phyloP scores from a whole-genome alignment of 2,888 invertebrate genomes.

The Ligdia adustata region DNA sequence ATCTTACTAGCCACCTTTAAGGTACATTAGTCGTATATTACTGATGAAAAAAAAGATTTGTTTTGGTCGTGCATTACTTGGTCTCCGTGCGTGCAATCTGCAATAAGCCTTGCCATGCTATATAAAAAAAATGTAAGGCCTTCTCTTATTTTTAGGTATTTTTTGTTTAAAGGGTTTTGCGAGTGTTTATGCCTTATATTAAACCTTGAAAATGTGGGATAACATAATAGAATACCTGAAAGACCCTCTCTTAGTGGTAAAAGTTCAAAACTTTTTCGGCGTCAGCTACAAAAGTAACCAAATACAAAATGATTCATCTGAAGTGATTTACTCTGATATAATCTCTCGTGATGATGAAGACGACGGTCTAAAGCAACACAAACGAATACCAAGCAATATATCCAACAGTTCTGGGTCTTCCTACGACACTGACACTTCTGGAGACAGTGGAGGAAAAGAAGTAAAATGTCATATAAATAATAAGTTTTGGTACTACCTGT shows the following conservation, averaged over 20 bases:
- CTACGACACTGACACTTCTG: conserved; percentile 67
- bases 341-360: conserved; percentile 49
- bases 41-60: too few relatives aligned
- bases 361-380: conserved; percentile 59
- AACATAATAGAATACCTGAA: conserved; percentile 87
- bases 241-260: conserved; percentile 89
- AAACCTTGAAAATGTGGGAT: conserved; percentile 70
- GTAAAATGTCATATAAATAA: conserved; percentile 85
- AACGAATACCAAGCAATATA: conserved; percentile 68
- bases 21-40: too few relatives aligned
- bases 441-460: conserved; percentile 59
- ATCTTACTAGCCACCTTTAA: too few relatives aligned
- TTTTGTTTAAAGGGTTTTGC: too few relatives aligned
- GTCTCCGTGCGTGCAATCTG: too few relatives aligned
- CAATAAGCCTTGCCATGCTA: too few relatives aligned
- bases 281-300: conserved; percentile 79
- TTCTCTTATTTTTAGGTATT: too few relatives aligned
- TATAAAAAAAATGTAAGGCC: too few relatives aligned
- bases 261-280: conserved; percentile 92
- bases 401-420: conserved; percentile 70
- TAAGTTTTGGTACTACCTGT: conserved; percentile 93
- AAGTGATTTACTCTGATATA: conserved; percentile 60
- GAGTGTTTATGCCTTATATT: too few relatives aligned
- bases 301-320: conserved; percentile 50
- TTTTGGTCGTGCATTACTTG: too few relatives aligned